Percentiles rank a stretch among this genome's conserved stretches.
Evolutionary conservation across 2,113 vertebrate species (phyloP).

Genomic region (Ranitomeya variabilis): DNA sequence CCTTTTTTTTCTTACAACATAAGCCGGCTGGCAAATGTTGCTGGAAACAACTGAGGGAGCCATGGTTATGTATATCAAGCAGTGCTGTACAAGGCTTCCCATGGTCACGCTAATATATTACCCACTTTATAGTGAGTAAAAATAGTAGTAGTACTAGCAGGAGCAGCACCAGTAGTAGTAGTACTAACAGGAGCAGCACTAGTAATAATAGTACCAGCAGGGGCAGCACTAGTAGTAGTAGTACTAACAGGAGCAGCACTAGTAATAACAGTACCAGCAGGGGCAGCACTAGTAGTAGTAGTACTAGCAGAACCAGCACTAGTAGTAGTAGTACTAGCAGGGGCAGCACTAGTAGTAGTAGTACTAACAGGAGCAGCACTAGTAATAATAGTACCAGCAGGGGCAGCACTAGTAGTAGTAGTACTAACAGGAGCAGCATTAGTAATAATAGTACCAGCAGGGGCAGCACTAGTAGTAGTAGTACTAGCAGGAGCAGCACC

Average conservation of each 20-base stretch:
- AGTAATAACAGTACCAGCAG: too few relatives aligned
- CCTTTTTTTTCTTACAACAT: constrained; percentile 1
- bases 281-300: too few relatives aligned
- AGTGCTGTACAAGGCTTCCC: background rate
- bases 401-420: too few relatives aligned
- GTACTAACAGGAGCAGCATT: background rate
- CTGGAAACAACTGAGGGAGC: background rate
- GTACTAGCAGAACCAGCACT: background rate
- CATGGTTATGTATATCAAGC: background rate
- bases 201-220: too few relatives aligned
- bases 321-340: background rate
- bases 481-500: background rate
- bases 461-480: background rate
- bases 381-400: too few relatives aligned
- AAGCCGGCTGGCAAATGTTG: constrained; percentile 6
- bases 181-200: too few relatives aligned
- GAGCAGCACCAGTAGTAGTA: too few relatives aligned
- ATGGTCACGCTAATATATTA: background rate
- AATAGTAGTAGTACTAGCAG: too few relatives aligned
- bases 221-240: too few relatives aligned
- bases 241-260: too few relatives aligned
- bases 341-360: too few relatives aligned
- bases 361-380: too few relatives aligned
- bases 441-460: background rate
- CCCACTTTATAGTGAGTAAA: background rate